Base-by-base conservation (phyloP, 2,888 invertebrate genomes). In the Drosophila demipolita region DNA sequence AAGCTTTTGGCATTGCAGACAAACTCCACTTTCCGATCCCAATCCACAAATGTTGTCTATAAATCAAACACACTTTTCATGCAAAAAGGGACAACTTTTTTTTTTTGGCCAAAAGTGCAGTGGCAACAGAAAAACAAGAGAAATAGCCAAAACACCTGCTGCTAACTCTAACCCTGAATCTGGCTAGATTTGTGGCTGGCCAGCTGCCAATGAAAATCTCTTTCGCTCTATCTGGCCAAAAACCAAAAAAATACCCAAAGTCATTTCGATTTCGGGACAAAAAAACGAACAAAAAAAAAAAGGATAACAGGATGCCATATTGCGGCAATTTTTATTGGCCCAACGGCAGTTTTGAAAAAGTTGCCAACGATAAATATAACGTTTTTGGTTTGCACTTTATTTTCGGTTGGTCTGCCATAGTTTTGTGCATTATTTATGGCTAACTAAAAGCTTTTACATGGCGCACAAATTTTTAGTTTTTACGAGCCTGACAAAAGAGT, bases 361-460 rank as follows among this genome's bases (percentile, higher is more conserved):
- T 58, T 53, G 38, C 26, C 57, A 76, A 78, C 72, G 50, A 86
- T 82, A 82, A 86, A 90, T 88, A 86, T 83, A 89, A 73, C 83
- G 75, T 63, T 80, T 74, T 76, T 70, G 63, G 73, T 71, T 50
- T 60, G 23, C 15, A 45, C 45, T 32, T 23, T 33, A 40, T 50
- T 53, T 62, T 66, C 12, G 12, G 8, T 45, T 65, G 52, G 67
- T 40, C 71, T 65, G 83, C 75, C 75, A 87, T 75, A 88, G 87
- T 81, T 89, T 85, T 85, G 57, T 77, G 59, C 72, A 85, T 83
- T 85, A 85, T 85, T 85, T 85, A 85, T 85, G 87, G 75, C 49
- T 66, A 89, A 78, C 89, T 85, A 86, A 86, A 86, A 86, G 85
- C 89, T 89, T 89, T 85, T 88, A 83, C 87, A 86, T 23, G 71